phyloP scores from a whole-genome alignment of 2,888 invertebrate species.

The Plagodis dolabraria region DNA sequence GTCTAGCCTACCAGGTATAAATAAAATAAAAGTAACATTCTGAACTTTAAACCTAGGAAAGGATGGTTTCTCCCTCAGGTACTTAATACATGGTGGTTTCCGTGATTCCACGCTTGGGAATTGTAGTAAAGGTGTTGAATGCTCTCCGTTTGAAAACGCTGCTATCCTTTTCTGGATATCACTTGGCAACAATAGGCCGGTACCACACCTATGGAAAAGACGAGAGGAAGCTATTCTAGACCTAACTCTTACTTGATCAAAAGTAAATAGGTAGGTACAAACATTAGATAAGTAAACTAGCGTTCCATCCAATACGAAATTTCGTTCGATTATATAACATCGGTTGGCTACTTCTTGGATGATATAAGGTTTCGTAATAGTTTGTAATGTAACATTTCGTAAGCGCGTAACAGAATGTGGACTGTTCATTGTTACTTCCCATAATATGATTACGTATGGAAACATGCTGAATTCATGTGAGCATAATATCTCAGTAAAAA shows the following conservation, averaged over 20 bases:
- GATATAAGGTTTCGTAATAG: conserved; percentile 26
- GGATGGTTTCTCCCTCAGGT: too few species aligned
- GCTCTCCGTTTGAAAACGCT: too few species aligned
- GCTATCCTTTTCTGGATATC: too few species aligned
- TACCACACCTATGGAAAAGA: too few species aligned
- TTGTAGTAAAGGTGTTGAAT: too few species aligned
- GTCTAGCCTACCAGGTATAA: too few species aligned
- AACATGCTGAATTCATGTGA: conserved; percentile 13
- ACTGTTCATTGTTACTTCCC: conserved; percentile 26
- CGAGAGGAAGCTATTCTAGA: too few species aligned
- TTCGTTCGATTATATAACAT: conserved; percentile 15
- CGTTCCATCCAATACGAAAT: conserved; percentile 9
- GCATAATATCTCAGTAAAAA: not conserved
- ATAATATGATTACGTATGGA: conserved; percentile 23
- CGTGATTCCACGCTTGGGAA: too few species aligned
- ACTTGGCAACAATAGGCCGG: too few species aligned
- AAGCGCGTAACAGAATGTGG: conserved; percentile 26
- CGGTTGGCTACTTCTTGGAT: conserved; percentile 20
- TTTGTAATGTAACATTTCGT: conserved; percentile 23
- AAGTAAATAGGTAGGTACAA: not conserved
- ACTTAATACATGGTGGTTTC: too few species aligned
- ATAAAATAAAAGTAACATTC: too few species aligned
- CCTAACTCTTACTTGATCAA: not conserved
- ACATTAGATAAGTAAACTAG: conserved; percentile 1
- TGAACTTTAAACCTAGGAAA: too few species aligned